Base-by-base conservation (phyloP, 2,797 vertebrate species). In the Sylvia borin region DNA sequence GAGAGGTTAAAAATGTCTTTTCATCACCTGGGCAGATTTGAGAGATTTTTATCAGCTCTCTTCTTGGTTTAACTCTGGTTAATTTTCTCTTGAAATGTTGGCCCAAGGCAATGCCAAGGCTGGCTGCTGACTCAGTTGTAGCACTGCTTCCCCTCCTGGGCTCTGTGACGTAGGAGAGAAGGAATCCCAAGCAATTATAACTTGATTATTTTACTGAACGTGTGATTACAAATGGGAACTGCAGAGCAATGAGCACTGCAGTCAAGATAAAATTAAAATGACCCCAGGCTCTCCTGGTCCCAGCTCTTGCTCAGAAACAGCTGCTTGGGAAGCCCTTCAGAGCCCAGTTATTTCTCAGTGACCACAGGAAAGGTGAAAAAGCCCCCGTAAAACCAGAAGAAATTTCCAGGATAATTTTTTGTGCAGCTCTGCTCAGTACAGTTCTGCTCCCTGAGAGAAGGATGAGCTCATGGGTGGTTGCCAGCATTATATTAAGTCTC, bases 161-260 rank as follows among this genome's bases (percentile, higher is more conserved):
- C 91, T 90, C 93, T 94, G 61, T 87, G 88, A 60, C 17, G 29
- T 47, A 80, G 71, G 67, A 72, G 78, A 92, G 78, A 88, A 90
- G 94, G 97, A 97, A 97, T 97, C 96, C 93, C 86, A 77, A 67
- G 74, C 86, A 83, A 68, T 80, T 78, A 84, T 68, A 95, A 93
- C 67, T 50, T 38, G 73, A 92, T 92, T 92, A 88, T 96, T 95
- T 88, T 85, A 65, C 85, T 54, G 68, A 82, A 71, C 1, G 9
- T 74, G 43, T 90, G 90, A 91, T 95, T 83, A 87, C 58, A 88
- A 80, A 88, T 40, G 57, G 90, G 78, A 90, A 26, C 78, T 6
- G 19, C 57, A 76, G 85, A 90, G 80, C 53, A 72, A 64, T 26
- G 61, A 93, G 68, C 70, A n/a, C 43, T 24, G 6, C 82, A 62